phyloP scores from a whole-genome alignment of 2,797 vertebrate genomes.

The Oreonectes daqikongensis region DNA sequence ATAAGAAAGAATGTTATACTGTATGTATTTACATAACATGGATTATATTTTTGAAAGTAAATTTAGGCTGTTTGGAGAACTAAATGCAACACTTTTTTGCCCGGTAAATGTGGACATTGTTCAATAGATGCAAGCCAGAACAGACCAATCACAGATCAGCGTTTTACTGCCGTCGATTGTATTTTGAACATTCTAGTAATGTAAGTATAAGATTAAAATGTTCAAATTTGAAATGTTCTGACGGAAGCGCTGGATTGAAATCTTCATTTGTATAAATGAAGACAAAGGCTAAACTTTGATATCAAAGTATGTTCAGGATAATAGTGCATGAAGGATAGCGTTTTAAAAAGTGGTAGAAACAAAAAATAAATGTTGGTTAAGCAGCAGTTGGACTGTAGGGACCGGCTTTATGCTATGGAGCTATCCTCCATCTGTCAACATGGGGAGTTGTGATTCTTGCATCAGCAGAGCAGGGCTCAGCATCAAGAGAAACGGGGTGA shows the following conservation, averaged over 20 bases:
- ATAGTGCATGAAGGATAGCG: conserved; percentile 20
- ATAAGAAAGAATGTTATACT: too few relatives aligned
- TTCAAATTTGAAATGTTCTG: too few relatives aligned
- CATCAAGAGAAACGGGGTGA: conserved; percentile 50
- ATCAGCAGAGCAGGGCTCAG: conserved; percentile 78
- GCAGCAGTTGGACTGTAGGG: conserved; percentile 81
- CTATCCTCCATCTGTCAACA: conserved; percentile 81
- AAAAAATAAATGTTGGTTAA: conserved; percentile 64
- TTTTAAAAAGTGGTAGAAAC: conserved; percentile 61
- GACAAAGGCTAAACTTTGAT: neutral
- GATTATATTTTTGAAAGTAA: neutral
- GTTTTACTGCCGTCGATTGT: neutral
- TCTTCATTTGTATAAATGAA: neutral
- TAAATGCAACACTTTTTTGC: neutral
- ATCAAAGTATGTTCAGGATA: conserved; percentile 7
- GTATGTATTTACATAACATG: neutral
- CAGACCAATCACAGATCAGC: neutral
- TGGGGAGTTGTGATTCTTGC: conserved; percentile 77
- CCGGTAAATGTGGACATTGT: neutral
- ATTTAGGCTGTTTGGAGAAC: neutral
- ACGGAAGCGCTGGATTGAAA: neutral
- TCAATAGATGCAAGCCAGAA: neutral
- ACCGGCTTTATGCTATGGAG: conserved; percentile 79
- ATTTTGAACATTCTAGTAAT: neutral
- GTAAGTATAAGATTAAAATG: too few relatives aligned